Evolutionary conservation across 2,113 vertebrate genomes (phyloP).

Genomic region (Siniperca knerii): DNA sequence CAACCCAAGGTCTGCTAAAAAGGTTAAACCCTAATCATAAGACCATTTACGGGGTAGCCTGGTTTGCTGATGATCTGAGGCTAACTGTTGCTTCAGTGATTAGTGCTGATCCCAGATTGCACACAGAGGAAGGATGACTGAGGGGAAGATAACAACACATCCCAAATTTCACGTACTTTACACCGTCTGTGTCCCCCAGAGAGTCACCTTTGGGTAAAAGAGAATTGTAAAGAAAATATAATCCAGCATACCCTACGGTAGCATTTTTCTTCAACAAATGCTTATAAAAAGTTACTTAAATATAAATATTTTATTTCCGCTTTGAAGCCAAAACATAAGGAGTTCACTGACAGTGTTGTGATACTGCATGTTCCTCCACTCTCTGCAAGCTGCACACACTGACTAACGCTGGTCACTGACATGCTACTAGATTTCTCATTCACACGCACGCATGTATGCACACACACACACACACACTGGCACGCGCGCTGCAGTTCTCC

Average conservation of each 20-base stretch:
- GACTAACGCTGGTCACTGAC: slow-evolving; percentile 36
- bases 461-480: not conserved
- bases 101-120: slow-evolving; percentile 46
- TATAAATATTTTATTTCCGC: slow-evolving; percentile 38
- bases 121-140: not conserved
- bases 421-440: slow-evolving; percentile 52
- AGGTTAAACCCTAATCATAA: slow-evolving; percentile 52
- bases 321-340: not conserved
- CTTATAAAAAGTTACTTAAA: slow-evolving; percentile 40
- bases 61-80: slow-evolving; percentile 46
- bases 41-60: slow-evolving; percentile 25
- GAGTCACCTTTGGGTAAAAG: slow-evolving; percentile 7
- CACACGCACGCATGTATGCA: not conserved
- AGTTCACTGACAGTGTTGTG: slow-evolving; percentile 25
- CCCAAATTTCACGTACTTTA: not conserved
- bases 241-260: not conserved
- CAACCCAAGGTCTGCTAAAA: slow-evolving; percentile 22
- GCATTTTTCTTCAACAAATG: slow-evolving; percentile 27
- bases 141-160: slow-evolving; percentile 25
- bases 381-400: slow-evolving; percentile 57
- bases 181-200: not conserved
- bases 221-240: slow-evolving; percentile 10
- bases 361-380: slow-evolving; percentile 27
- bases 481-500: slow-evolving; percentile 39
- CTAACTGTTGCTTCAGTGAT: slow-evolving; percentile 61